Conservation (phyloP, 2,113 vertebrate species). For the Ictalurus punctatus region DNA sequence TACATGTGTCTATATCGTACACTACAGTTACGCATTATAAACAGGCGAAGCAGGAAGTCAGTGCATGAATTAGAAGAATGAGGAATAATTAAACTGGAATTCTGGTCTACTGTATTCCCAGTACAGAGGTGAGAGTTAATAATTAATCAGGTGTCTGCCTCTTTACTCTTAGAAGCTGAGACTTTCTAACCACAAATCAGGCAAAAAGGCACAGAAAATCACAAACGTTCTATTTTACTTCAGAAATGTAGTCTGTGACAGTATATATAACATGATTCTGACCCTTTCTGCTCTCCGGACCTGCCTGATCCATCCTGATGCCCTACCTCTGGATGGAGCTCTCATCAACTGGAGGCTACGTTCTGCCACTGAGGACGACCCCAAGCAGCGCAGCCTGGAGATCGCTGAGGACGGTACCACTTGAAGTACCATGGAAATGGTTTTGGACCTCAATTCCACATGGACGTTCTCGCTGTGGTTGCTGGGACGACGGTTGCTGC, state of each 20-base stretch:
- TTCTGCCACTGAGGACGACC: too few species aligned
- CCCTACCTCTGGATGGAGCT: too few species aligned
- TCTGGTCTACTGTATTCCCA: neutral
- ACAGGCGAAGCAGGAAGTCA: neutral
- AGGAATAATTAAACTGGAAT: neutral
- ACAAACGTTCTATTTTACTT: neutral
- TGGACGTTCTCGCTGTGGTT: too few species aligned
- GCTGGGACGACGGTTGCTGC: too few species aligned
- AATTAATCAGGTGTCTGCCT: conserved; percentile 42
- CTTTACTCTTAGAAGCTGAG: neutral
- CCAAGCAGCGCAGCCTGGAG: too few species aligned
- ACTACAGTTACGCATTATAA: neutral
- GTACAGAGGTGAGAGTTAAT: conserved; percentile 35
- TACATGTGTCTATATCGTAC: neutral
- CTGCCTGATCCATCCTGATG: too few species aligned
- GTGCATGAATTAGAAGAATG: neutral
- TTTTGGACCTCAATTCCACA: too few species aligned
- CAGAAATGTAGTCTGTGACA: neutral
- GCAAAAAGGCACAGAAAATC: neutral
- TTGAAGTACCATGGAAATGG: too few species aligned
- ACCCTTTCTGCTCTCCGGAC: too few species aligned
- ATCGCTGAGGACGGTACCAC: too few species aligned
- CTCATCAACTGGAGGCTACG: too few species aligned
- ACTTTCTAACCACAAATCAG: conserved; percentile 27
- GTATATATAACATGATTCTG: neutral